Evolutionary conservation across 2,888 invertebrate genomes (phyloP), one percentile per base, ranked within the genome.

Genomic region (Nymphalis c-album): DNA sequence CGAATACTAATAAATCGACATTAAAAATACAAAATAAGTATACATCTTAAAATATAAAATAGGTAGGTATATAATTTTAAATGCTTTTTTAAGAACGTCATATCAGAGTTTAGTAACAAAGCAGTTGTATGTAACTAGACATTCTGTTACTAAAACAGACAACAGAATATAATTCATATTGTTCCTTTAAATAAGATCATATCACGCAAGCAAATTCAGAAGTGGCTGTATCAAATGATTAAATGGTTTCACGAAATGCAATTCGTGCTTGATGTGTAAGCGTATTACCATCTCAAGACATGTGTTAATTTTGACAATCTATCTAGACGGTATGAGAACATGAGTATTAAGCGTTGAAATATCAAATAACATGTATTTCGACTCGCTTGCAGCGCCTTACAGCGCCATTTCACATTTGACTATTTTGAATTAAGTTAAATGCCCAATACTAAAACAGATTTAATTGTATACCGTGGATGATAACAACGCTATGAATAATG

Each of bases 181-280:
- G n/a, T 40, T 13, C 18, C 18, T 18, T 18, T 40, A 40, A 40
- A 18, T 31, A 31, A 0, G 5, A 57, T 57, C 40, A 18, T 57
- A 35, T 57, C 13, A 18, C 13, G 18, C 18, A 57, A 18, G 40
- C 35, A 26, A 35, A 40, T 18, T 40, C 57, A 57, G 57, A 57
- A 57, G 3, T 35, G 2, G 55, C 31, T 57, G 18, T 57, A 57
- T 57, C 20, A 18, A 35, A 57, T 57, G 57, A 18, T 57, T 57
- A 18, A 40, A 57, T 18, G 57, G 35, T 40, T 18, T n/a, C 18
- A 35, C 35, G 57, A 57, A 18, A 57, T 57, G 35, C 35, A 57
- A 40, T 57, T 35, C 57, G 18, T 57, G 40, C 53, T 31, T 57
- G 18, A 57, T 20, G 18, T 57, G 57, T 53, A 55, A 63, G 40